Percentiles rank a stretch among this genome's conserved stretches.
Conservation (phyloP, 2,797 vertebrate species). For the Pangasius mekongensis region DNA sequence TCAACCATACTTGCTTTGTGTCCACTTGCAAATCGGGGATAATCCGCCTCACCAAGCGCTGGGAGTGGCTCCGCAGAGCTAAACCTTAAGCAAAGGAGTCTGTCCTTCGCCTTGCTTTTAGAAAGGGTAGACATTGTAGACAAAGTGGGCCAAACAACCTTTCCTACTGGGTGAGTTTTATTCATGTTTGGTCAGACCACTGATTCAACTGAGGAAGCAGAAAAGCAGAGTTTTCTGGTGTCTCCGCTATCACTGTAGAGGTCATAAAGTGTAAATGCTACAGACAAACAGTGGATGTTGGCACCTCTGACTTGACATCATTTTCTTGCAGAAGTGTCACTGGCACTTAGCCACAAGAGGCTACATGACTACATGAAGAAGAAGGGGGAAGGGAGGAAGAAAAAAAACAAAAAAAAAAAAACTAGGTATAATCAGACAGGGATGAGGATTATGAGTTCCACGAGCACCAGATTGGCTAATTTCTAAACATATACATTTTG, state of each 20-base stretch:
- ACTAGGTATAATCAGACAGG: neutral
- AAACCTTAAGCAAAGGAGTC: neutral
- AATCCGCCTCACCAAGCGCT: neutral
- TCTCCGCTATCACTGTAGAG: neutral
- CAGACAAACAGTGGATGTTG: neutral
- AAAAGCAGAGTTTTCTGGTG: neutral
- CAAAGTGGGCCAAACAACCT: neutral
- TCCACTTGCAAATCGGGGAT: neutral
- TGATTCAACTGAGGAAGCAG: neutral
- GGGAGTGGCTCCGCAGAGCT: neutral
- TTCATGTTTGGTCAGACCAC: neutral
- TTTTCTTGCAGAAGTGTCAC: neutral
- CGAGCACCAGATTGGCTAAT: too few species aligned
- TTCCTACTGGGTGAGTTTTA: neutral
- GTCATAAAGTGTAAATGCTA: neutral
- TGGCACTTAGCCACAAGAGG: neutral
- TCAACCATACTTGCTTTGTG: neutral
- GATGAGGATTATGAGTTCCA: neutral
- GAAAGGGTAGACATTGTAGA: neutral
- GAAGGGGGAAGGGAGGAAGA: too few species aligned
- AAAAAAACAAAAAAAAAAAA: too few species aligned
- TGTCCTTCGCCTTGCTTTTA: neutral
- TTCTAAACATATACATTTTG: neutral
- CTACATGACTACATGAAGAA: neutral
- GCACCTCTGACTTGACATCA: neutral